Evolutionary conservation across 2,888 invertebrate genomes (phyloP), one percentile per base, ranked within the genome.

Genomic region (Parnassius apollo): DNA sequence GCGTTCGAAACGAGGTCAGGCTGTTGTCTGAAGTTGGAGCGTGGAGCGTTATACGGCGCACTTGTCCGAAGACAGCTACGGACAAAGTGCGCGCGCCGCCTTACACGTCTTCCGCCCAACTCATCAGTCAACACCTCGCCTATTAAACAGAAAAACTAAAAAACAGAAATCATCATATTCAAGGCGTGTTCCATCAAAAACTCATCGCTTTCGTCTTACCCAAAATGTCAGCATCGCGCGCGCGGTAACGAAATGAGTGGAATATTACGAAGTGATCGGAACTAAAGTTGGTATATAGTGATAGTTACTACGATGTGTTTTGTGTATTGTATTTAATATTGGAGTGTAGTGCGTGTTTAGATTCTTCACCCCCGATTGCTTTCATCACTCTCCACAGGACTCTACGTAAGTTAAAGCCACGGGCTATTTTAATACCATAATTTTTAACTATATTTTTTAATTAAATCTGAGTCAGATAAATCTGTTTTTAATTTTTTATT

Each of bases 1-100:
- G 78, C 80, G 69, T 69, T 67, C 62, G 78, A 82, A 90, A 82
- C 77, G 82, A 84, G 89, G 89, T 88, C 89, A 89, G 64, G 66
- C 65, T 58, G 68, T 61, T 63, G 48, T 50, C 65, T 72, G 85
- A 85, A 85, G 83, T 75, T 70, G 68, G 51, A 48, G 59, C 46
- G 56, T 56, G 68, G 51, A 48, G 59, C 46, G 56, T 56, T 65
- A 66, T 65, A 67, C 63, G 53, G 66, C 65, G 70, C 65, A 62
- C 44, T 55, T 60, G 63, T 46, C 54, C 50, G 72, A 71, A 70
- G 68, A 68, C 42, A 45, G 64, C 49, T 25, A 12, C 61, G 57
- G 52, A 69, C 69, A 13, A 49, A 67, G 51, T 69, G 65, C 68
- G 81, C 86, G 85, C 83, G 81, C 73, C 68, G 68, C 64, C 67